A percentile compares a stretch with the other conserved stretches of the same genome.
phyloP scores from a whole-genome alignment of 2,888 invertebrate species.

The Mechanitis messenoides region DNA sequence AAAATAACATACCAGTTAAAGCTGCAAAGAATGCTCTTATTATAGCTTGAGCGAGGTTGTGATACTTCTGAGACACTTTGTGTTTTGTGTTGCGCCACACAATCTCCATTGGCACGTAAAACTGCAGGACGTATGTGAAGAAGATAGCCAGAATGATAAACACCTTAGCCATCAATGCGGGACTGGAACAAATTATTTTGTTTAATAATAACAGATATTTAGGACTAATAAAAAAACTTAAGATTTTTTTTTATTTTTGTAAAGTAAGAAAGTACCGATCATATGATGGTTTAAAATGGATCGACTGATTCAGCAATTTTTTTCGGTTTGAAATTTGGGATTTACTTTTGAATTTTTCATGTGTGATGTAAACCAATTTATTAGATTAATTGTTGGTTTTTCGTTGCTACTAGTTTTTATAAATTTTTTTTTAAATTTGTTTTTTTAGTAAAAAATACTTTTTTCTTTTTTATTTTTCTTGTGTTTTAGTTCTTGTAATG shows the following conservation, averaged over 20 bases:
- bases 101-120: conserved; percentile 95
- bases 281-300: too few species aligned
- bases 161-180: conserved; percentile 85
- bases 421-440: too few species aligned
- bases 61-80: conserved; percentile 50
- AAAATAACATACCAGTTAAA: conserved; percentile 55
- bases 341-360: too few species aligned
- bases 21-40: conserved; percentile 64
- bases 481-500: not conserved
- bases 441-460: too few species aligned
- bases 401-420: too few species aligned
- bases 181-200: conserved; percentile 59
- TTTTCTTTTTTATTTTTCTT: too few species aligned
- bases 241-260: not conserved
- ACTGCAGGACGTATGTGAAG: conserved; percentile 94
- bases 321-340: too few species aligned
- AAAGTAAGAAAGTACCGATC: not conserved
- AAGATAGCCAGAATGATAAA: conserved; percentile 92
- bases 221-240: not conserved
- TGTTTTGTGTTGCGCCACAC: conserved; percentile 86
- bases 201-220: not conserved
- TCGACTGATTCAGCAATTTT: too few species aligned
- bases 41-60: conserved; percentile 53
- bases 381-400: too few species aligned
- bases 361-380: too few species aligned